Conservation (phyloP, 2,888 invertebrate genomes). For the Lasioglossum calceatum region DNA sequence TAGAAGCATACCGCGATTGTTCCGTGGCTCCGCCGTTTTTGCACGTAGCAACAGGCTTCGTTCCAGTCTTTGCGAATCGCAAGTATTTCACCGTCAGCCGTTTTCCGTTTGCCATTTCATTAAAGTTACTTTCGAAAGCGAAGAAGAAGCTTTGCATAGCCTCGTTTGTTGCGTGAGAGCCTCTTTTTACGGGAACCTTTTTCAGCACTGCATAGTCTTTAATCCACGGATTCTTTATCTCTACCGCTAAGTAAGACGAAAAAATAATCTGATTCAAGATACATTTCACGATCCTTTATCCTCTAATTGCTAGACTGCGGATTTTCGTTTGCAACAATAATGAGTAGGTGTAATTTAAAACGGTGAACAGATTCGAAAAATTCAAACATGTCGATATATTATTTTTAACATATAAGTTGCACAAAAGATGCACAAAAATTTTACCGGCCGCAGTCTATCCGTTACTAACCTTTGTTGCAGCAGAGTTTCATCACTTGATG, state of each 20-base stretch:
- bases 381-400: no score
- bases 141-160: constrained; percentile 39
- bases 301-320: no score
- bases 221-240: neutral
- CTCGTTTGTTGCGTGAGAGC: neutral
- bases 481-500: neutral
- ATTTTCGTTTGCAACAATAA: no score
- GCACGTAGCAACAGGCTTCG: neutral
- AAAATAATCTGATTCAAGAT: neutral
- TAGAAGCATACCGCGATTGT: neutral
- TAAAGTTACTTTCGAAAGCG: constrained; percentile 50
- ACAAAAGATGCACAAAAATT: no score
- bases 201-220: neutral
- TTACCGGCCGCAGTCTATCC: neutral
- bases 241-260: neutral
- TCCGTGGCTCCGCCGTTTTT: neutral
- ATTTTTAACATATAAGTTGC: no score
- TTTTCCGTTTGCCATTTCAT: neutral
- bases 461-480: neutral
- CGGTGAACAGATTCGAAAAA: no score
- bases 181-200: neutral
- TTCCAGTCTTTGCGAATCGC: neutral
- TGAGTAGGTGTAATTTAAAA: no score
- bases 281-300: no score
- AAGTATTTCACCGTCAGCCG: constrained; percentile 3